Conservation (phyloP, 2,888 invertebrate genomes). For the Tetramorium bicarinatum region DNA sequence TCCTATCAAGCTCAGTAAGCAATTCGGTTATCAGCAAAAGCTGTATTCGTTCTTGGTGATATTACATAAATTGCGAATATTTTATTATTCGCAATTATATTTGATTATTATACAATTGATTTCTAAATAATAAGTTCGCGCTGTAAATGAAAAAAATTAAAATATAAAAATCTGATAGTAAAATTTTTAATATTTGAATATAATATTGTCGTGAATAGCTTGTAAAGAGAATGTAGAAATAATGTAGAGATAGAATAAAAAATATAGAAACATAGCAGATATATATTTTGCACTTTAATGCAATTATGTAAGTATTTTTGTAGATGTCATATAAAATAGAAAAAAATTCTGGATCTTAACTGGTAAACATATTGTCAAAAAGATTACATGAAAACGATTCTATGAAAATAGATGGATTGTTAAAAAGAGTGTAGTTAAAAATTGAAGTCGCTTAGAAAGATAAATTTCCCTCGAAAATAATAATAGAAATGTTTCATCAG, state of each 20-base stretch:
- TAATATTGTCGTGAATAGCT: not conserved
- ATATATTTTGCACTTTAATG: not conserved
- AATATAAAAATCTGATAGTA: not conserved
- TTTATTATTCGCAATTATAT: conserved; percentile 26
- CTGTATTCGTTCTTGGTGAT: conserved; percentile 29
- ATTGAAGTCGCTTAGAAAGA: not conserved
- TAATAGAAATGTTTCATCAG: not conserved
- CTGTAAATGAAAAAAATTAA: not conserved
- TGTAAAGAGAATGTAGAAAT: not conserved
- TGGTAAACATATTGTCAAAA: not conserved
- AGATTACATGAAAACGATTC: not conserved
- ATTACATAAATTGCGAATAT: conserved; percentile 44
- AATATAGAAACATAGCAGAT: not conserved
- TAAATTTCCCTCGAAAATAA: not conserved
- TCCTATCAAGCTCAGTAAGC: conserved; percentile 70
- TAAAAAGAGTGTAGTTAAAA: not conserved
- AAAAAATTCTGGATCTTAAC: not conserved
- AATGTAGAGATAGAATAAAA: not conserved
- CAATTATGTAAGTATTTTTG: not conserved
- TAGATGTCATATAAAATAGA: not conserved
- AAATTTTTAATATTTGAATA: not conserved
- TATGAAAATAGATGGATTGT: not conserved
- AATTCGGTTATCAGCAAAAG: conserved; percentile 45
- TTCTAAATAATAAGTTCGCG: not conserved
- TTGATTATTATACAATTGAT: conserved; percentile 48